Conservation (phyloP, 2,888 invertebrate species). For the Drosophila paranaensis region DNA sequence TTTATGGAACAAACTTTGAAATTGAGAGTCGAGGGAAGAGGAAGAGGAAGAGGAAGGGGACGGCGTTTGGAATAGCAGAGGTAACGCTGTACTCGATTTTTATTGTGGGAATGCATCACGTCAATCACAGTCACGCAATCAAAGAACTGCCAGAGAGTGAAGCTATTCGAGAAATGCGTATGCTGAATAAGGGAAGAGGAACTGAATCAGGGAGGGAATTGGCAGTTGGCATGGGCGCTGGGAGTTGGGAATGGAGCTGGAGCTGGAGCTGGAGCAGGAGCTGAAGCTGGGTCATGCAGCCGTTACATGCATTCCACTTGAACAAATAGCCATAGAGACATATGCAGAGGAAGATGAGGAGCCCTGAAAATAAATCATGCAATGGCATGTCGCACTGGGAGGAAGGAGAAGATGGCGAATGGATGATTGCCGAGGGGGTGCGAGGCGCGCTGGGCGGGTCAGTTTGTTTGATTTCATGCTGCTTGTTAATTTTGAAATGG, state of each 20-base stretch:
- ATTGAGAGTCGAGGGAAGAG: constrained; percentile 4
- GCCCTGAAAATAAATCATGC: constrained; percentile 50
- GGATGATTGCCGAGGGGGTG: not conserved
- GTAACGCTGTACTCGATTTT: constrained; percentile 33
- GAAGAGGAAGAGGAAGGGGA: not conserved
- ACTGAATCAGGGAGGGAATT: not conserved
- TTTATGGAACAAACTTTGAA: constrained; percentile 40
- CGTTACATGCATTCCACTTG: constrained; percentile 59
- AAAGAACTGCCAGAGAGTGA: constrained; percentile 38
- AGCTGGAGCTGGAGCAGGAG: constrained; percentile 12
- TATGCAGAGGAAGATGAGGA: constrained; percentile 4
- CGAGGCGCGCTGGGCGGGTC: constrained; percentile 29
- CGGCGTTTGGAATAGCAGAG: constrained; percentile 9
- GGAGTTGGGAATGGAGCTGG: constrained; percentile 2
- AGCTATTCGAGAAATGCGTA: constrained; percentile 50
- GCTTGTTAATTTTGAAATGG: constrained; percentile 49
- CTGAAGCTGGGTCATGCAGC: constrained; percentile 34
- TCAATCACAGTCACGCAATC: constrained; percentile 46
- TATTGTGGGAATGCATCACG: constrained; percentile 54
- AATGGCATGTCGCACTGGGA: constrained; percentile 43
- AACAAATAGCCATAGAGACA: constrained; percentile 49
- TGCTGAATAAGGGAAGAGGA: constrained; percentile 3
- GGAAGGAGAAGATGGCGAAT: constrained; percentile 9
- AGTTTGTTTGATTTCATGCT: constrained; percentile 57
- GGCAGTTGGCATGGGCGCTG: not conserved